These are phyloP conservation scores for Cyprinus carpio DNA, from an alignment of 2,113 vertebrate genomes.

Conservation along the genomic window DNA sequence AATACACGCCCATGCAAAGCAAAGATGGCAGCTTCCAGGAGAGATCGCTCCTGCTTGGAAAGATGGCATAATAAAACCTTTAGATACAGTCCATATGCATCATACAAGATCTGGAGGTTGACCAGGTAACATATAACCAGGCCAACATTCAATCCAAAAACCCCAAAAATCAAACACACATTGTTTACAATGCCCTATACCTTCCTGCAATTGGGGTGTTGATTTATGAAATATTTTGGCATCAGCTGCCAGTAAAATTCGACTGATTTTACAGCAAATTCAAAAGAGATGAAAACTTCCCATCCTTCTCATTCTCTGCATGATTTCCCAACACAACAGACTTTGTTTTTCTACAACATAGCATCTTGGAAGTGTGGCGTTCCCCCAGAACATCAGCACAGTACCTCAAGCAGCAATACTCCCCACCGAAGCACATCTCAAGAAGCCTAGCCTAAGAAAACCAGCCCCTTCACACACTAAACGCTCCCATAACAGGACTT, in stretches of 20 bases:
- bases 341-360: not conserved
- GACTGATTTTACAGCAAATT: not conserved
- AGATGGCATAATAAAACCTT: not conserved
- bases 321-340: not conserved
- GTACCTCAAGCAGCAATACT: conserved; percentile 60
- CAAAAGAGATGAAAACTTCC: not conserved
- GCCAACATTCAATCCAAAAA: not conserved
- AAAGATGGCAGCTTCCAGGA: not conserved
- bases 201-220: not conserved
- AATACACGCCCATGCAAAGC: not conserved
- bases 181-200: not conserved
- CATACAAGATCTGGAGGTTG: not conserved
- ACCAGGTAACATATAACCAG: not conserved
- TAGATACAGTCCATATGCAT: not conserved
- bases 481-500: conserved; percentile 8
- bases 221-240: not conserved
- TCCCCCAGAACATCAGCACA: conserved; percentile 47
- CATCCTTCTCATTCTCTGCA: not conserved
- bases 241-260: not conserved
- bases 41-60: not conserved
- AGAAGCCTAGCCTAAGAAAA: conserved; percentile 40
- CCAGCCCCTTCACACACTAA: conserved; percentile 29
- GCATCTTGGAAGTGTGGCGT: not conserved
- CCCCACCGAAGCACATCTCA: conserved; percentile 58
- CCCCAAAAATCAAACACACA: not conserved